Conservation (phyloP, 1,140 invertebrate genomes). For the Lucilia cuprina region DNA sequence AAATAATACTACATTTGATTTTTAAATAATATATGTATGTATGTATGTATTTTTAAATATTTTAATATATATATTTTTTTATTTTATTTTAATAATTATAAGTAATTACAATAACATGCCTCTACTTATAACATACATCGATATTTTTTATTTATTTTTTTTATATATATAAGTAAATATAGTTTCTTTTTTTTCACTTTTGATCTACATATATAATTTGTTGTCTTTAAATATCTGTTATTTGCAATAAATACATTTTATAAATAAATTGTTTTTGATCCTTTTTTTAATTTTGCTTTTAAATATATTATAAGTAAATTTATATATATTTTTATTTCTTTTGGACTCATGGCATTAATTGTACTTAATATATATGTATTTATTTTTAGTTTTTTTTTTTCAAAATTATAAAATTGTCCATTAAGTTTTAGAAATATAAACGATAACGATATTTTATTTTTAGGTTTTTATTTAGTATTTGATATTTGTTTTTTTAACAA, state of each 20-base stretch:
- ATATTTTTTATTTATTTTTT: background rate
- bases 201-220: background rate
- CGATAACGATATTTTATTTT: background rate
- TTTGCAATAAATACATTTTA: background rate
- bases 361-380: slow-evolving; percentile 30
- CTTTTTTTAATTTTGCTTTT: slow-evolving; percentile 15
- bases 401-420: background rate
- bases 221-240: too few relatives aligned
- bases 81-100: background rate
- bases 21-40: background rate
- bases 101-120: slow-evolving; percentile 33
- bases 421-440: background rate
- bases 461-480: background rate
- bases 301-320: background rate
- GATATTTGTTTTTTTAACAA: slow-evolving; percentile 25
- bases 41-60: background rate
- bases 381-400: slow-evolving; percentile 1
- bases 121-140: slow-evolving; percentile 29
- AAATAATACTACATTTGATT: background rate
- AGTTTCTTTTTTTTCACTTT: background rate
- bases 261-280: slow-evolving; percentile 17
- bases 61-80: background rate
- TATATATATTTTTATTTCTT: background rate
- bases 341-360: slow-evolving; percentile 30
- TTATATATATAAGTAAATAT: background rate